These are phyloP conservation scores for Lasiommata megera DNA, from an alignment of 2,888 invertebrate species.

Conservation along the genomic window DNA sequence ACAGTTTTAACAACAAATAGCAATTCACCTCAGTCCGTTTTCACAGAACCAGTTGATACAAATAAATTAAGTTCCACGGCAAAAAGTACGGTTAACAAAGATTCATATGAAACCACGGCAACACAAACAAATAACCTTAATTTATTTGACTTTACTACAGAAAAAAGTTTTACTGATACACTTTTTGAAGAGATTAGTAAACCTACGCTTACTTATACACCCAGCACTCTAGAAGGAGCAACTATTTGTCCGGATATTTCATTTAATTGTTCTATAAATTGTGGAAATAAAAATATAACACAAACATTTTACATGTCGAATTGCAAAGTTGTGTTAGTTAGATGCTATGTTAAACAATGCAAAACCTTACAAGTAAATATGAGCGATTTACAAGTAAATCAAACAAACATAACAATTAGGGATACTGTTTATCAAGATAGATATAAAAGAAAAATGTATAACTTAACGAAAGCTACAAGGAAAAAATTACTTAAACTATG, in stretches of 20 bases:
- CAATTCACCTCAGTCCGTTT: background rate
- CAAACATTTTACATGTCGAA: conserved; percentile 62
- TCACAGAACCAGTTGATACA: conserved; percentile 8
- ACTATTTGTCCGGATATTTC: conserved; percentile 47
- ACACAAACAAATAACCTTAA: conserved; percentile 1
- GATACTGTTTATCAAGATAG: conserved; percentile 56
- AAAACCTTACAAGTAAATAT: conserved; percentile 22
- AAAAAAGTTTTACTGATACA: conserved; percentile 22
- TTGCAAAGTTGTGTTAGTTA: conserved; percentile 50
- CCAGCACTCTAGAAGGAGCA: conserved; percentile 14
- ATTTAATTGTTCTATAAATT: conserved; percentile 60
- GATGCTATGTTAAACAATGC: conserved; percentile 56
- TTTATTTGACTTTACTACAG: conserved; percentile 21
- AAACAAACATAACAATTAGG: conserved; percentile 41
- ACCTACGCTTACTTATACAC: conserved; percentile 12
- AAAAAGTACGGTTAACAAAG: background rate
- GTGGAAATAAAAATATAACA: conserved; percentile 57
- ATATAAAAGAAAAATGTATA: conserved; percentile 61
- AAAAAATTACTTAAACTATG: conserved; percentile 88
- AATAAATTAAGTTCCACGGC: background rate
- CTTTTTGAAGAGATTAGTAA: conserved; percentile 17
- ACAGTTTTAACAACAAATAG: background rate
- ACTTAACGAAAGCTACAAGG: conserved; percentile 74
- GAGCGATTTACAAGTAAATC: conserved; percentile 36
- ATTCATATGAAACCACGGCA: background rate